A percentile compares a stretch with the other conserved stretches of the same genome.
Conservation (phyloP, 1,140 invertebrate genomes). For the Telenomus remus region DNA sequence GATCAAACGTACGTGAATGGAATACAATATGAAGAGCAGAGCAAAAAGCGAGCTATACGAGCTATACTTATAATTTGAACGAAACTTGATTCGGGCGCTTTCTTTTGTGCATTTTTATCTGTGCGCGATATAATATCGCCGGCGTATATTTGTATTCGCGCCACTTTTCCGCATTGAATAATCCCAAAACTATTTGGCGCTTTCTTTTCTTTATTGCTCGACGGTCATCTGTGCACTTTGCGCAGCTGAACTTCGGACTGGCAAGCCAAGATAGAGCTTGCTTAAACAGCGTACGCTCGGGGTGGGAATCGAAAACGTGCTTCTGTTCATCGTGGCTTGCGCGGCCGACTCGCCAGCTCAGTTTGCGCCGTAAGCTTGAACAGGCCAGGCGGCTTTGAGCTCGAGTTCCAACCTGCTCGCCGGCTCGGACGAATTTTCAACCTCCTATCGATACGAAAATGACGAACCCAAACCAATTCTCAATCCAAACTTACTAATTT, state of each 20-base stretch:
- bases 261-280: slow-evolving; percentile 23
- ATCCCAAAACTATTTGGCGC: slow-evolving; percentile 24
- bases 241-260: slow-evolving; percentile 39
- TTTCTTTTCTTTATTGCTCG: slow-evolving; percentile 38
- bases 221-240: slow-evolving; percentile 40
- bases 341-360: slow-evolving; percentile 59
- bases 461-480: not conserved
- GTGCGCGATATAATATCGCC: slow-evolving; percentile 12
- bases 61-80: too few relatives aligned
- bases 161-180: slow-evolving; percentile 27
- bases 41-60: too few relatives aligned
- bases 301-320: slow-evolving; percentile 58
- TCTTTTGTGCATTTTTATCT: slow-evolving; percentile 23
- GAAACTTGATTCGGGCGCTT: not conserved
- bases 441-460: slow-evolving; percentile 10
- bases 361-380: slow-evolving; percentile 69
- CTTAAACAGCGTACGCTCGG: slow-evolving; percentile 27
- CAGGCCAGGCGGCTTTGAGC: slow-evolving; percentile 50
- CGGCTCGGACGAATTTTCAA: slow-evolving; percentile 12
- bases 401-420: slow-evolving; percentile 21
- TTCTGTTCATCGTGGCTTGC: slow-evolving; percentile 51
- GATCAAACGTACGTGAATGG: too few relatives aligned
- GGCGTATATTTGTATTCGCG: slow-evolving; percentile 12
- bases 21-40: too few relatives aligned
- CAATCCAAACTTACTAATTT: not conserved